These are phyloP conservation scores for Perognathus longimembris DNA, from an alignment of 2,113 vertebrate genomes.

Conservation along the genomic window DNA sequence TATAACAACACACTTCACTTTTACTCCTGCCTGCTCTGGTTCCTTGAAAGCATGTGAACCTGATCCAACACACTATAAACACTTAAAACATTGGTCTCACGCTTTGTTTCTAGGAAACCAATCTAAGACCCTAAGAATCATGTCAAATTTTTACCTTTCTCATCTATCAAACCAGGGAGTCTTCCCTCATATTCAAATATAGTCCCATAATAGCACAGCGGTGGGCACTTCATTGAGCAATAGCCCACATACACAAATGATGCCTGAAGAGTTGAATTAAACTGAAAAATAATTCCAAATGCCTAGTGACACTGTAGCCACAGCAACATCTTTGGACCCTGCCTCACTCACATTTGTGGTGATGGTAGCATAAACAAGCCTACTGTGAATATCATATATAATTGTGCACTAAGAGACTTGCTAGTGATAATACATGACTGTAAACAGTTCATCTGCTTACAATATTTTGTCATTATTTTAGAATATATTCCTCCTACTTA, in stretches of 20 bases:
- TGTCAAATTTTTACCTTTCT: background rate
- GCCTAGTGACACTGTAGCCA: background rate
- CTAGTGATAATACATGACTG: background rate
- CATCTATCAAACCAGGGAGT: background rate
- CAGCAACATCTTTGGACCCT: background rate
- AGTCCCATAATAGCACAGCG: background rate
- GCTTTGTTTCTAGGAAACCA: background rate
- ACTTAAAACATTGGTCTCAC: background rate
- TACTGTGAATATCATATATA: background rate
- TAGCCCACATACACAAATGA: background rate
- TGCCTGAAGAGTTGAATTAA: background rate
- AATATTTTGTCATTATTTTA: background rate
- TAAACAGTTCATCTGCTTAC: background rate
- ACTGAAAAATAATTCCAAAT: background rate
- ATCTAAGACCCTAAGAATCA: background rate
- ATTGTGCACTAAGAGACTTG: background rate
- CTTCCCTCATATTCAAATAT: background rate
- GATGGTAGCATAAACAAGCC: background rate
- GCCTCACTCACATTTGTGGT: background rate
- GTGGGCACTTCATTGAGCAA: background rate
- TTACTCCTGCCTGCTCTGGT: background rate
- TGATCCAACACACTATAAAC: background rate
- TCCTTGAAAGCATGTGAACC: background rate
- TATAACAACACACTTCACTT: background rate
- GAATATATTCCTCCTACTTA: background rate